Base-by-base conservation (phyloP, 2,113 vertebrate genomes). In the Aspiorhynchus laticeps region DNA sequence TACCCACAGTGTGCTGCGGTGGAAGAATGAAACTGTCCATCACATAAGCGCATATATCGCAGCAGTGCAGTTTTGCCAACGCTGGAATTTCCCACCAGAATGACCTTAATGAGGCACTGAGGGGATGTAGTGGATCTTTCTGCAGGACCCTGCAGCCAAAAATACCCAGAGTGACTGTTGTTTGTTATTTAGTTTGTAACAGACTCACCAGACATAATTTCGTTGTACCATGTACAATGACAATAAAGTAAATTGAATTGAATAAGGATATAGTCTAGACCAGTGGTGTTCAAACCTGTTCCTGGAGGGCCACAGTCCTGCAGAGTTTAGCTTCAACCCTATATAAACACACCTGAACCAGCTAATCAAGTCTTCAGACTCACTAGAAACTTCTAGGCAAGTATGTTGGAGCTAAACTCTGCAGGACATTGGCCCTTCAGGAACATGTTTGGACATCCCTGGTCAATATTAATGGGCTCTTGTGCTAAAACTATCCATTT, bases 1-100 rank as follows among this genome's bases (percentile, higher is more conserved):
- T 93, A 98, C 98, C 97, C 88, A 98, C 95, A 76, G 98, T 98
- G 85, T n/a, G 97, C 97, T 31, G 95, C 93, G 36, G 95, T 96
- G 86, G 95, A 92, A 0, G 95, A 89, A 71, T 92, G 95, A 93
- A 98, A 98, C 24, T 26, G 89, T 46, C 94, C 96, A 80, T 97
- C 96, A 38, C 97, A 98, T 92, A 98, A 96, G 86, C 95, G 93
- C n/a, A n/a, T n/a, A n/a, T n/a, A n/a, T 88, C 94, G 95, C 17
- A 99, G 93, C 84, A 98, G 94, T 2, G 96, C 98, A 0, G 97
- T 99, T 94, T 98, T 99, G 53, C 98, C 98, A 71, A 99, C 97
- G 0, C 95, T 96, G 0, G 97, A 97, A 90, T 98, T 96, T 11
- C 97, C 97, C 69, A 98, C 95, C 74, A 98, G 90, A 85, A 99